Conservation (phyloP, 2,888 invertebrate genomes). For the Philereme vetulata region DNA sequence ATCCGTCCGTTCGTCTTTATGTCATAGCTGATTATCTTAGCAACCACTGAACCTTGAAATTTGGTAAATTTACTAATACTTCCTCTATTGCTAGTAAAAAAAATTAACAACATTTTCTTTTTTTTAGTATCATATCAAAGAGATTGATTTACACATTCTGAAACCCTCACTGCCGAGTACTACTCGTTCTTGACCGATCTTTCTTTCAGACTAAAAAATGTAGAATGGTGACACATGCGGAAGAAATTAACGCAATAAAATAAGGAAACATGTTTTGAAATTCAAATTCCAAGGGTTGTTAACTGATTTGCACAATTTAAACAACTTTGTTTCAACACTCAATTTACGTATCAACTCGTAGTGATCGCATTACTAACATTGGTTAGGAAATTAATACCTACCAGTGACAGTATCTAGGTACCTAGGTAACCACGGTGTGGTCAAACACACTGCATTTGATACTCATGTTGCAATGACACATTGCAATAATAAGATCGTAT, state of each 20-base stretch:
- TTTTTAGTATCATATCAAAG: too few relatives aligned
- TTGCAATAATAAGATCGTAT: slow-evolving; percentile 49
- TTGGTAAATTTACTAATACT: too few relatives aligned
- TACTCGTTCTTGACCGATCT: too few relatives aligned
- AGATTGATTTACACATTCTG: too few relatives aligned
- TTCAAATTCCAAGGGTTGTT: slow-evolving; percentile 11
- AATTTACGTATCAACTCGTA: slow-evolving; percentile 50
- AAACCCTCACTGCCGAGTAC: too few relatives aligned
- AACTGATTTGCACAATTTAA: slow-evolving; percentile 21
- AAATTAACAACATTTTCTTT: too few relatives aligned
- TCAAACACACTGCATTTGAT: slow-evolving; percentile 64
- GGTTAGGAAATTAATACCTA: slow-evolving; percentile 69
- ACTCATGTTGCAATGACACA: slow-evolving; percentile 62
- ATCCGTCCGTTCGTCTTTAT: too few relatives aligned
- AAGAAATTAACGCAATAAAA: slow-evolving; percentile 14
- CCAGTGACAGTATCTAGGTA: slow-evolving; percentile 45
- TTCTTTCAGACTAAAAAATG: too few relatives aligned
- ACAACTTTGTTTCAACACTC: slow-evolving; percentile 36
- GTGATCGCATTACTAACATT: slow-evolving; percentile 65
- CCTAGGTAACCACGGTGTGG: slow-evolving; percentile 59
- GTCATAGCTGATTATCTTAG: too few relatives aligned
- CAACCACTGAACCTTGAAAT: too few relatives aligned
- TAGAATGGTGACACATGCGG: background rate
- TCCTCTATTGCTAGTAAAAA: too few relatives aligned
- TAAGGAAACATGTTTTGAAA: slow-evolving; percentile 13